A percentile compares a stretch with the other conserved stretches of the same genome.
These are phyloP conservation scores for Adelognathus sp. DNA, from an alignment of 2,888 invertebrate species.

Conservation along the genomic window DNA sequence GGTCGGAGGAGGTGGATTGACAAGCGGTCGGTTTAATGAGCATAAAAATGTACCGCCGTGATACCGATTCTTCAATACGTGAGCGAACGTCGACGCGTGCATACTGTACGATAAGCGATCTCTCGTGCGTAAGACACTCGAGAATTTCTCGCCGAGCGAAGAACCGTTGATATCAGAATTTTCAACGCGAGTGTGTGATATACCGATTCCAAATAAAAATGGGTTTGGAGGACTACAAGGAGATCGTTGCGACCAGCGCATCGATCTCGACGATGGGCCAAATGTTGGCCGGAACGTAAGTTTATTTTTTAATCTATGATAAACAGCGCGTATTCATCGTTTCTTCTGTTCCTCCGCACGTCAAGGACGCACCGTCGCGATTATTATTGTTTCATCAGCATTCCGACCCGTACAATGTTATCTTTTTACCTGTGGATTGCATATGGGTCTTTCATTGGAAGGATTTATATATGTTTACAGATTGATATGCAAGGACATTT, in stretches of 20 bases:
- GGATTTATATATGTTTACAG: slow-evolving; percentile 64
- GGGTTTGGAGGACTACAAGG: slow-evolving; percentile 86
- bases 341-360: not conserved
- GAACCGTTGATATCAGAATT: not conserved
- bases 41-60: not conserved
- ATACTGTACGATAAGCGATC: not conserved
- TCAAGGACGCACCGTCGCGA: slow-evolving; percentile 3
- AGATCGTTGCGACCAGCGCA: slow-evolving; percentile 86
- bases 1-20: not conserved
- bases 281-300: slow-evolving; percentile 90
- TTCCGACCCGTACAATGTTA: not conserved
- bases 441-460: not conserved
- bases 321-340: not conserved
- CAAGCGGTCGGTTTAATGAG: not conserved
- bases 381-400: not conserved
- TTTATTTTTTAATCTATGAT: slow-evolving; percentile 58
- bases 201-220: slow-evolving; percentile 67
- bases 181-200: not conserved
- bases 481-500: slow-evolving; percentile 88
- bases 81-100: not conserved
- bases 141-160: not conserved
- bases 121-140: not conserved
- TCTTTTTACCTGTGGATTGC: not conserved
- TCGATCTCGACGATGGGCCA: slow-evolving; percentile 90
- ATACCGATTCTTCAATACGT: not conserved